Evolutionary conservation across 2,797 vertebrate species (phyloP).

Genomic region (Perdix hodgsoniae): DNA sequence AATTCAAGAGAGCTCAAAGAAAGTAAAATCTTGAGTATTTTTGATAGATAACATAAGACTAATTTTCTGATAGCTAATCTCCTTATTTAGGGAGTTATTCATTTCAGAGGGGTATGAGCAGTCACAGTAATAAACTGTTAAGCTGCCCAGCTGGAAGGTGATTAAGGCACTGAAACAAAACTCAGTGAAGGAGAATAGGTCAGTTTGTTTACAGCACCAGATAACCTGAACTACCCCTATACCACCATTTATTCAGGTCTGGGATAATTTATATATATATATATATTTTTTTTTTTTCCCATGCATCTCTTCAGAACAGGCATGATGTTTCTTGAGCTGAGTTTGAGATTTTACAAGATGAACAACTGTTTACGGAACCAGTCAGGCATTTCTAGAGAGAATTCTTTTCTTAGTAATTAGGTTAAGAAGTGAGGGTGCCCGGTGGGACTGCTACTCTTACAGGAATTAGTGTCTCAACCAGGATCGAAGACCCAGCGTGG

Average conservation of each 20-base stretch:
- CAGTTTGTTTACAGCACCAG: background rate
- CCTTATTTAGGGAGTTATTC: background rate
- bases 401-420: background rate
- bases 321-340: background rate
- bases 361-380: background rate
- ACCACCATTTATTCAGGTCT: background rate
- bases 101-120: background rate
- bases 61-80: slow-evolving; percentile 4
- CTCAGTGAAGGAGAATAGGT: background rate
- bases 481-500: background rate
- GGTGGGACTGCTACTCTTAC: background rate
- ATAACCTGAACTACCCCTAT: background rate
- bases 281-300: background rate
- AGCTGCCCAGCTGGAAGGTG: background rate
- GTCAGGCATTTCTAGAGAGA: background rate
- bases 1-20: background rate
- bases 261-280: background rate
- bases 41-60: background rate
- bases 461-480: background rate
- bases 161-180: background rate
- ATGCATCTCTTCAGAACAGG: background rate
- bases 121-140: background rate
- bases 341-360: background rate
- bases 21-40: background rate
- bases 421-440: background rate